phyloP scores from a whole-genome alignment of 2,888 invertebrate genomes.

The Platycheirus rosarum region DNA sequence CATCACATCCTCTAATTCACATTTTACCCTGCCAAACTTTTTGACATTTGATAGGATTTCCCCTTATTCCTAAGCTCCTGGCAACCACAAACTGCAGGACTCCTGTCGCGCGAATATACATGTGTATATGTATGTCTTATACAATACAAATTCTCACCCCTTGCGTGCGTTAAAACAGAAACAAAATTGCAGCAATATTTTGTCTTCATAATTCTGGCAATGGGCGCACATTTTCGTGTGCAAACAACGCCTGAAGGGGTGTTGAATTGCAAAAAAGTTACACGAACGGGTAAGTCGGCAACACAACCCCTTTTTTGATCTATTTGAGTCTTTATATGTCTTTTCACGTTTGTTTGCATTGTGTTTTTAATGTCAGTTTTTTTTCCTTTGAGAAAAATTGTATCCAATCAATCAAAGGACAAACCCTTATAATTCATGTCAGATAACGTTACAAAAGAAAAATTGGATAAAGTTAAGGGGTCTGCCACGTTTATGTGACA shows the following conservation, averaged over 20 bases:
- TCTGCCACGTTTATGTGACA: slow-evolving; percentile 53
- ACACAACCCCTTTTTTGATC: slow-evolving; percentile 52
- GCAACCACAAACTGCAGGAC: slow-evolving; percentile 44
- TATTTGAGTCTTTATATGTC: slow-evolving; percentile 43
- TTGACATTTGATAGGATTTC: slow-evolving; percentile 61
- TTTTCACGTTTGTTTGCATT: slow-evolving; percentile 56
- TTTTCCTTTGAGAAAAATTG: slow-evolving; percentile 54
- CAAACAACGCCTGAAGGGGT: slow-evolving; percentile 69
- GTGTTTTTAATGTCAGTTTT: slow-evolving; percentile 58
- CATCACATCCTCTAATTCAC: slow-evolving; percentile 51
- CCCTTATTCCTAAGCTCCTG: slow-evolving; percentile 31
- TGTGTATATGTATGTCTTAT: slow-evolving; percentile 52
- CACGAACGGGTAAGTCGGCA: slow-evolving; percentile 19
- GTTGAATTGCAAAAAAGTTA: slow-evolving; percentile 61
- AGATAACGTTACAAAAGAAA: slow-evolving; percentile 69
- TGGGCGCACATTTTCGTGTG: slow-evolving; percentile 67
- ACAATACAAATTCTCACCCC: slow-evolving; percentile 32
- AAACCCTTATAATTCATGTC: slow-evolving; percentile 72
- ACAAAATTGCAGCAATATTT: slow-evolving; percentile 64
- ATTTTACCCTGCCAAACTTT: slow-evolving; percentile 45
- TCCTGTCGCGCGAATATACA: slow-evolving; percentile 35
- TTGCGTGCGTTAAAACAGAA: slow-evolving; percentile 49
- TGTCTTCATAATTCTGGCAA: slow-evolving; percentile 72
- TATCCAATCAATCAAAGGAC: slow-evolving; percentile 72
- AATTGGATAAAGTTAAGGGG: slow-evolving; percentile 70